phyloP scores from a whole-genome alignment of 1,140 invertebrate species.

The Apis florea region DNA sequence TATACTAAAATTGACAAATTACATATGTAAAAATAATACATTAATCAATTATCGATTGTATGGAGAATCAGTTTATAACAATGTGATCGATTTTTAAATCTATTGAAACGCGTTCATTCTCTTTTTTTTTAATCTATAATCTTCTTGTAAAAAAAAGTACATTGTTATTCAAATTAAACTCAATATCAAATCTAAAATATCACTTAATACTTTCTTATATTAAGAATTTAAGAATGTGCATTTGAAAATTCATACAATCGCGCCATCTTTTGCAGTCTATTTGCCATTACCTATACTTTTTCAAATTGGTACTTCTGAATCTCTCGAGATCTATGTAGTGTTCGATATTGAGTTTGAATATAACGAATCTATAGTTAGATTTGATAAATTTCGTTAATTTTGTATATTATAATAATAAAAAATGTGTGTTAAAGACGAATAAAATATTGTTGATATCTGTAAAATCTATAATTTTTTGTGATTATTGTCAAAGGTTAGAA shows the following conservation, averaged over 20 bases:
- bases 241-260: constrained; percentile 47
- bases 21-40: background rate
- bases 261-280: constrained; percentile 26
- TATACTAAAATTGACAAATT: background rate
- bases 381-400: background rate
- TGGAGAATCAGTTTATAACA: background rate
- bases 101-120: background rate
- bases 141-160: background rate
- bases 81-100: background rate
- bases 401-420: background rate
- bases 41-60: background rate
- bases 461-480: background rate
- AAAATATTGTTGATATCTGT: too few species aligned
- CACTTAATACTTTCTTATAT: background rate
- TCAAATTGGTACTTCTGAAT: constrained; percentile 31
- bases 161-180: background rate
- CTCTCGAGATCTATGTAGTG: background rate
- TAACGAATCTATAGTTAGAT: background rate
- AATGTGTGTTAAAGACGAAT: background rate
- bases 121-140: background rate
- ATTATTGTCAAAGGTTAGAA: constrained; percentile 32
- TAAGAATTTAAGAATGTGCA: background rate
- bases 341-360: constrained; percentile 11
- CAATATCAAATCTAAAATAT: background rate
- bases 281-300: constrained; percentile 15